A percentile compares a stretch with the other conserved stretches of the same genome.
phyloP scores from a whole-genome alignment of 2,113 vertebrate species.

The Rutilus rutilus region DNA sequence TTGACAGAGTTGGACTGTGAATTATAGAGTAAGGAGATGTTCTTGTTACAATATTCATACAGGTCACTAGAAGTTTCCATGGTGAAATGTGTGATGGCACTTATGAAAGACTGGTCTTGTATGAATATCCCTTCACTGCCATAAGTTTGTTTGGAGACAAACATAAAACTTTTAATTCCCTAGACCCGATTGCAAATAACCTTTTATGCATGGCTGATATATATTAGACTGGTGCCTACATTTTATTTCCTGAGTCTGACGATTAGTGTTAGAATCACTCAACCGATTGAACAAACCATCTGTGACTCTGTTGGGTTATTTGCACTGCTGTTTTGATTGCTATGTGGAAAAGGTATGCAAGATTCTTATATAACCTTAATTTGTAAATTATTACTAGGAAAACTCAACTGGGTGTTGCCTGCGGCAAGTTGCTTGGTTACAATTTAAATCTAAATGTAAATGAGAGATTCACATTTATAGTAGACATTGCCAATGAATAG shows the following conservation, averaged over 20 bases:
- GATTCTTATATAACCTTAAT: slow-evolving; percentile 3
- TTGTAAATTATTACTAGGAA: slow-evolving; percentile 9
- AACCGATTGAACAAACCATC: slow-evolving; percentile 4
- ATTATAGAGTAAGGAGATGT: slow-evolving; percentile 34
- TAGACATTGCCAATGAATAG: neutral
- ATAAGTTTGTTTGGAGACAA: neutral
- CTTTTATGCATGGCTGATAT: neutral
- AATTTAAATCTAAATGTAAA: slow-evolving; percentile 28
- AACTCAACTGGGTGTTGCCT: slow-evolving; percentile 8
- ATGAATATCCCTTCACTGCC: neutral
- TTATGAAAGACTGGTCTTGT: neutral
- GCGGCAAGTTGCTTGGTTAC: slow-evolving; percentile 1
- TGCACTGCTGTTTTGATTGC: slow-evolving; percentile 29
- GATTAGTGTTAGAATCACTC: slow-evolving; percentile 9
- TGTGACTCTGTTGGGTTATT: neutral
- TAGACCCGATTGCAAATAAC: neutral
- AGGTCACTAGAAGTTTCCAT: neutral
- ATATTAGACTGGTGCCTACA: neutral
- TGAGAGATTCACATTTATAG: neutral
- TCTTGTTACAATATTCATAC: slow-evolving; percentile 38
- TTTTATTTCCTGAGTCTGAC: neutral
- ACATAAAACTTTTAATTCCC: neutral
- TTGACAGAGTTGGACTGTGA: slow-evolving; percentile 37
- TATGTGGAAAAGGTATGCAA: neutral
- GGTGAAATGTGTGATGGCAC: slow-evolving; percentile 7